Conservation (phyloP, 2,797 vertebrate genomes). For the Sitta carolinensis region DNA sequence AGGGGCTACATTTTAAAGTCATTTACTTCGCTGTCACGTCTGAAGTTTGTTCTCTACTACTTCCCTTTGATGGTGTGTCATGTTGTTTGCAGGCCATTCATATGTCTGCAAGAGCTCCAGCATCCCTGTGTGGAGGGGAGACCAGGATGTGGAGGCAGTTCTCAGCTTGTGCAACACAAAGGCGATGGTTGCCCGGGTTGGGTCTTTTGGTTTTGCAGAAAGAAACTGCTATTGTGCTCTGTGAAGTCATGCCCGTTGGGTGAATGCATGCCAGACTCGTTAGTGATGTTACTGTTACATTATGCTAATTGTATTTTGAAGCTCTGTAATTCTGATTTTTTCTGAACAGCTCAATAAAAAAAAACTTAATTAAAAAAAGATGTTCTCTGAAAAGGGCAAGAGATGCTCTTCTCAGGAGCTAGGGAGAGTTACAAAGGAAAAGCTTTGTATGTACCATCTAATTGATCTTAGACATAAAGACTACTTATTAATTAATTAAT, state of each 20-base stretch:
- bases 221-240: slow-evolving; percentile 11
- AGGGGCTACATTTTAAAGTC: neutral
- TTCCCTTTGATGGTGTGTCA: neutral
- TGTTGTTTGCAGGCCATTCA: neutral
- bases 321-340: slow-evolving; percentile 34
- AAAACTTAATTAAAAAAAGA: slow-evolving; percentile 47
- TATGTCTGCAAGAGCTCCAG: neutral
- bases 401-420: neutral
- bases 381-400: slow-evolving; percentile 12
- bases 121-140: neutral
- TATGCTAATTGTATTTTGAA: slow-evolving; percentile 50
- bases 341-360: slow-evolving; percentile 32
- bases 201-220: neutral
- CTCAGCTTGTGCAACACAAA: neutral
- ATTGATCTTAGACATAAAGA: neutral
- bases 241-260: neutral
- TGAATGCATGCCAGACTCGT: slow-evolving; percentile 27
- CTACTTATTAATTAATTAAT: slow-evolving; percentile 10
- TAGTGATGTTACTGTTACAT: slow-evolving; percentile 24
- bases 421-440: neutral
- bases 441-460: neutral
- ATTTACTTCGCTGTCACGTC: neutral
- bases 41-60: neutral
- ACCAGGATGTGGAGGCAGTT: neutral
- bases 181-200: neutral